These are phyloP conservation scores for Drosophila rhopaloa DNA, from an alignment of 1,140 invertebrate genomes.

Conservation along the genomic window DNA sequence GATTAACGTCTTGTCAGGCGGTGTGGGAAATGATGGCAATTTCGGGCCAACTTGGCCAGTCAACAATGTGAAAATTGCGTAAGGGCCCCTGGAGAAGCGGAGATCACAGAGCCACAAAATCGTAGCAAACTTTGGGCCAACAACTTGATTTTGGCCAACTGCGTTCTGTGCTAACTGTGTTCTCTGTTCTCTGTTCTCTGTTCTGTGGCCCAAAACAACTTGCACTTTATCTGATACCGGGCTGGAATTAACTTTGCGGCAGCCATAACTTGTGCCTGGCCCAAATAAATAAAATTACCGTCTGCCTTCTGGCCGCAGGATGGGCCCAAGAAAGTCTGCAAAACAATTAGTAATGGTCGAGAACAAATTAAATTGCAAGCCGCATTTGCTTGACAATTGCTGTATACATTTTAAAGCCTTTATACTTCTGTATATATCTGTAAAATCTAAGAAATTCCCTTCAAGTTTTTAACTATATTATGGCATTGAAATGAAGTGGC, in stretches of 20 bases:
- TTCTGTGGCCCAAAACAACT: slow-evolving; percentile 25
- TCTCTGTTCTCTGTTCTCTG: neutral
- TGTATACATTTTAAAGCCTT: neutral
- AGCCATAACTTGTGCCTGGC: slow-evolving; percentile 31
- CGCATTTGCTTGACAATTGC: neutral
- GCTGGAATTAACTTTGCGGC: slow-evolving; percentile 38
- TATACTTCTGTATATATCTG: too few species aligned
- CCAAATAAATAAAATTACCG: slow-evolving; percentile 46
- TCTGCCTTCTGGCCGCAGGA: slow-evolving; percentile 7
- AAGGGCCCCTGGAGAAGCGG: slow-evolving; percentile 9
- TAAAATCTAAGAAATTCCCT: too few species aligned
- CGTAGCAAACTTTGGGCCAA: slow-evolving; percentile 11
- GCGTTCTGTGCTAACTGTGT: neutral
- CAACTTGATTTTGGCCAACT: slow-evolving; percentile 40
- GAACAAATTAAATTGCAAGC: slow-evolving; percentile 3
- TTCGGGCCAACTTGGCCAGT: slow-evolving; percentile 56
- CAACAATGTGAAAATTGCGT: slow-evolving; percentile 57
- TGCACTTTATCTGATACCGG: slow-evolving; percentile 21
- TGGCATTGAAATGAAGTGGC: too few species aligned
- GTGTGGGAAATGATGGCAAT: slow-evolving; percentile 66
- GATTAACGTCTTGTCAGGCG: slow-evolving; percentile 38
- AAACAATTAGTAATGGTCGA: slow-evolving; percentile 13
- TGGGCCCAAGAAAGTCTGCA: neutral
- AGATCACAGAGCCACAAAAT: slow-evolving; percentile 7
- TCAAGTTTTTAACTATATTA: too few species aligned